phyloP scores from a whole-genome alignment of 2,113 vertebrate species.

The Symphodus melops region DNA sequence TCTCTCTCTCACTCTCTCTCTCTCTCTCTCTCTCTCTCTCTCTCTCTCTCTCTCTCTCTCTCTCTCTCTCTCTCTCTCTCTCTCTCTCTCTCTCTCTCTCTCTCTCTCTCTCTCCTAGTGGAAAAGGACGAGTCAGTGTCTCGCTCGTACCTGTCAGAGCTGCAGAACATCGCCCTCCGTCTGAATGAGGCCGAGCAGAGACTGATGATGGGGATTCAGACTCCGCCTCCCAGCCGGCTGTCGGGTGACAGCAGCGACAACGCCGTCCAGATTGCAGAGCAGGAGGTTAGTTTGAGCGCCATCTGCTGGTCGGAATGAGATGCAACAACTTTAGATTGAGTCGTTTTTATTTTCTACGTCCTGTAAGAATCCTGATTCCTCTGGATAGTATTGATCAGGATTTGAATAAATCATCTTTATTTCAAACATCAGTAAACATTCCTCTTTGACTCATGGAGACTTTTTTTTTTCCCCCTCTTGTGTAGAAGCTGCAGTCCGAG shows the following conservation, averaged over 20 bases:
- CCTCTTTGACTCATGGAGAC: too few relatives aligned
- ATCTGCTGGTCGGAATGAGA: slow-evolving; percentile 46
- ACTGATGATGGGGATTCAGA: slow-evolving; percentile 86
- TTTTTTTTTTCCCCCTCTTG: too few relatives aligned
- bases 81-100: neutral
- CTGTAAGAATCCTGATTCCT: neutral
- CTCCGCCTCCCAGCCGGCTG: slow-evolving; percentile 76
- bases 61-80: too few relatives aligned
- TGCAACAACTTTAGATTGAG: neutral
- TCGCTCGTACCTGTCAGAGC: slow-evolving; percentile 89
- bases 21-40: neutral
- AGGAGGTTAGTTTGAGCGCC: slow-evolving; percentile 87
- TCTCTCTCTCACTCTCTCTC: neutral
- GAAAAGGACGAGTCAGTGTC: slow-evolving; percentile 94
- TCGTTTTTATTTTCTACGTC: neutral
- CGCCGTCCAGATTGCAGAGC: slow-evolving; percentile 86
- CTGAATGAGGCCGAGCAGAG: slow-evolving; percentile 90
- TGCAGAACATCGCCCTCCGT: slow-evolving; percentile 87
- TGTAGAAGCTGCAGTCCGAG: slow-evolving; percentile 85
- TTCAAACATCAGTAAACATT: too few relatives aligned
- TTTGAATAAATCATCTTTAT: too few relatives aligned
- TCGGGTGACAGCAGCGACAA: slow-evolving; percentile 80
- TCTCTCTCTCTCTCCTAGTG: slow-evolving; percentile 77
- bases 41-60: too few relatives aligned
- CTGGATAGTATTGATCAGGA: neutral